Base-by-base conservation (phyloP, 2,888 invertebrate species). In the Stratiomys singularior region DNA sequence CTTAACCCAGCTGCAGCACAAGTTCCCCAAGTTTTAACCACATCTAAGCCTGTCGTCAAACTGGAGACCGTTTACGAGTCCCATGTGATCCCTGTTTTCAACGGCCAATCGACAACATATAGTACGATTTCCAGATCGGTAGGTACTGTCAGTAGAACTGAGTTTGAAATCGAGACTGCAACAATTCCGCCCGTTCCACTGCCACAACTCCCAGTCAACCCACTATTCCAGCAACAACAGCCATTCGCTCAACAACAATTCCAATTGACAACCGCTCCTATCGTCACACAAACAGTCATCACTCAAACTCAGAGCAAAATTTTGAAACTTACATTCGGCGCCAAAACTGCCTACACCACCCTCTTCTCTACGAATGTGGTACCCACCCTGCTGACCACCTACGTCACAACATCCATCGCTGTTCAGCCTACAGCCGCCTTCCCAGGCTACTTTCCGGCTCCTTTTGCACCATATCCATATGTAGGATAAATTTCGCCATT, bases 261-360 rank as follows among this genome's bases (percentile, higher is more conserved):
- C 84, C 91, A 93, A 47, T 86, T 95, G 23, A 93, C 93, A 28
- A 94, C 94, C 11, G 93, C 94, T 0, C 94, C 95, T 0, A 89
- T 95, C n/a, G 90, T 96, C 27, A 90, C 93, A 78, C 94, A 93
- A 83, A 94, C 95, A 0, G 88, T 93, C 82, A 91, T 95, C 15
- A 93, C 93, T 0, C 90, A 93, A 81, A 95, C 95, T 0, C 91
- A 93, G 80, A 95, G 95, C 82, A 93, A 94, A 87, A 89, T 96
- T 74, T 87, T 96, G 80, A 95, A 96, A 86, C 88, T 96, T 81
- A 96, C 95, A 13, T 96, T 96, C 84, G 96, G 96, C n/a, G 96
- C 96, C 44, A 95, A 94, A 86, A 96, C 96, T 0, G 92, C 95
- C 0, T 94, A 93, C 84, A 96, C 96, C 7, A 96, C 96, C 1